Evolutionary conservation across 64 coral and sea anemone species (phyloP).

Genomic region (Anthopleura sola): DNA sequence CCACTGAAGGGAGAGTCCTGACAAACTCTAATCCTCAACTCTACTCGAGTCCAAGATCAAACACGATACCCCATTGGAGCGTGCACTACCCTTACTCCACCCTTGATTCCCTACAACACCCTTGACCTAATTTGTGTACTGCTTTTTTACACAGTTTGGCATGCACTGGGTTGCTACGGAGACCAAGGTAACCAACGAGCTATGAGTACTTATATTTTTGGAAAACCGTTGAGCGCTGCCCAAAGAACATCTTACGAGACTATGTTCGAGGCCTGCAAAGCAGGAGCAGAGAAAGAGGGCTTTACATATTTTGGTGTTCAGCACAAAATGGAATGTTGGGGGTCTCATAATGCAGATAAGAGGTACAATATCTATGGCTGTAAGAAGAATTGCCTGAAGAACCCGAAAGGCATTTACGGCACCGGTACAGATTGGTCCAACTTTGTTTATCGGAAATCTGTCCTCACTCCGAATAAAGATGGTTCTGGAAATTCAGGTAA

Average conservation of each 20-base stretch:
- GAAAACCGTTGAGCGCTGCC: background rate
- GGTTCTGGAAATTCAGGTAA: background rate
- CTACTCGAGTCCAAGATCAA: too few species aligned
- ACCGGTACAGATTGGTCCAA: background rate
- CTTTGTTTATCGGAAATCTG: background rate
- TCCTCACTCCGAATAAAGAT: background rate
- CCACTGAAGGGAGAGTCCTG: too few species aligned
- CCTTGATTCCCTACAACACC: too few species aligned
- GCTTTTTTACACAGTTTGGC: background rate
- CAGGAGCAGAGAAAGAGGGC: background rate
- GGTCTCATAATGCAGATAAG: background rate
- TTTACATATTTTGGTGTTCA: background rate
- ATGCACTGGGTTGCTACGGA: conserved; percentile 1
- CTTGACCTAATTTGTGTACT: too few species aligned
- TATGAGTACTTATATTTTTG: background rate
- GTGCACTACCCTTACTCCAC: too few species aligned
- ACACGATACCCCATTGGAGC: too few species aligned
- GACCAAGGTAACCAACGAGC: background rate
- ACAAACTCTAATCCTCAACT: too few species aligned
- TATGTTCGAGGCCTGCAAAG: background rate
- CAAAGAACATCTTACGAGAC: background rate
- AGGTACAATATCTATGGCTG: background rate
- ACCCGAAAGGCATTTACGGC: background rate
- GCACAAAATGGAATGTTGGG: background rate
- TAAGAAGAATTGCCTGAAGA: background rate